These are phyloP conservation scores for Drosophila prolongata DNA, from an alignment of 2,888 invertebrate genomes.

Conservation along the genomic window DNA sequence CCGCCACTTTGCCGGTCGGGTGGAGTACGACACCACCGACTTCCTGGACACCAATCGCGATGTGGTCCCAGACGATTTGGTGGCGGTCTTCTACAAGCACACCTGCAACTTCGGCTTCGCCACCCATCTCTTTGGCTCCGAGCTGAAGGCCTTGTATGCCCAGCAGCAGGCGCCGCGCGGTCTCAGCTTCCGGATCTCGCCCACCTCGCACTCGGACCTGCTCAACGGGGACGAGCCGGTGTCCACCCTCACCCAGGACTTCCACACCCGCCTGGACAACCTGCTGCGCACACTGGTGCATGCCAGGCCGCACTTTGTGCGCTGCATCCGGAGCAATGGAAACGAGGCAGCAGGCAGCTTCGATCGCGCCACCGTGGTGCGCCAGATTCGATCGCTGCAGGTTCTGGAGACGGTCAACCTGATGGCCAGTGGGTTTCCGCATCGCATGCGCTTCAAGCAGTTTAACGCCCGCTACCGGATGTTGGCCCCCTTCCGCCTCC, in stretches of 20 bases:
- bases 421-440: slow-evolving; percentile 97
- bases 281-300: slow-evolving; percentile 95
- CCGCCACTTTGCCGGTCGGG: slow-evolving; percentile 94
- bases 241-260: slow-evolving; percentile 96
- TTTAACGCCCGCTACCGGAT: slow-evolving; percentile 94
- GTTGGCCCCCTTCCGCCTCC: slow-evolving; percentile 91
- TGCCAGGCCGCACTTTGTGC: slow-evolving; percentile 96
- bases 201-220: slow-evolving; percentile 93
- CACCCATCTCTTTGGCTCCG: slow-evolving; percentile 96
- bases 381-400: slow-evolving; percentile 94
- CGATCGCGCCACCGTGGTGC: slow-evolving; percentile 92
- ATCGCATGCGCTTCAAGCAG: slow-evolving; percentile 96
- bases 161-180: slow-evolving; percentile 91
- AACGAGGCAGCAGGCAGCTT: slow-evolving; percentile 92
- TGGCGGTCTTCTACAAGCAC: slow-evolving; percentile 96
- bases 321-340: slow-evolving; percentile 95
- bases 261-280: slow-evolving; percentile 96
- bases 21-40: slow-evolving; percentile 94
- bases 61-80: slow-evolving; percentile 95
- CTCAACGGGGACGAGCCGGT: slow-evolving; percentile 93
- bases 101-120: slow-evolving; percentile 98
- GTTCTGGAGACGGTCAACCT: slow-evolving; percentile 97
- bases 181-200: slow-evolving; percentile 94
- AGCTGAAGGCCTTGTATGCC: slow-evolving; percentile 92
- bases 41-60: slow-evolving; percentile 97